Percentiles rank a stretch among this genome's conserved stretches.
These are phyloP conservation scores for Papilio elwesi DNA, from an alignment of 2,888 invertebrate genomes.

Conservation along the genomic window DNA sequence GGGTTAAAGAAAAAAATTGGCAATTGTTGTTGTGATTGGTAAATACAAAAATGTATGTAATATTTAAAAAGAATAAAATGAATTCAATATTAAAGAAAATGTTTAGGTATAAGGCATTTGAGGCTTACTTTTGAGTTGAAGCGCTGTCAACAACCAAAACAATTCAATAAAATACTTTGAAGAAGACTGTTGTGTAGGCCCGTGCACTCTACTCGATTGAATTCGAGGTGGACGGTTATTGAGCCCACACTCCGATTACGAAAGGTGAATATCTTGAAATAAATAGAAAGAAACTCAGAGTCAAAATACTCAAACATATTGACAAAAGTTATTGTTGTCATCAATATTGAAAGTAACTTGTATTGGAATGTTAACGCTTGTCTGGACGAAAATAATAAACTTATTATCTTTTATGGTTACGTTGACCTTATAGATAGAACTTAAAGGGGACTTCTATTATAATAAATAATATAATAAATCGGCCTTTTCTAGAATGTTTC, in stretches of 20 bases:
- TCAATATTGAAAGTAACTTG: conserved; percentile 18
- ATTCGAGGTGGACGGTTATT: conserved; percentile 69
- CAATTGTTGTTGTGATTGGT: neutral
- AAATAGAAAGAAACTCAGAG: conserved; percentile 20
- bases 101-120: conserved; percentile 52
- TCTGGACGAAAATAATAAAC: conserved; percentile 11
- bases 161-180: conserved; percentile 76
- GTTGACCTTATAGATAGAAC: neutral
- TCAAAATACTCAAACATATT: conserved; percentile 24
- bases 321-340: conserved; percentile 11
- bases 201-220: conserved; percentile 79
- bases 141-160: conserved; percentile 72
- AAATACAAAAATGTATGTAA: conserved; percentile 31
- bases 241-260: conserved; percentile 55
- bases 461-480: no score
- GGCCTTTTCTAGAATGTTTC: no score
- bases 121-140: conserved; percentile 56
- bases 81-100: conserved; percentile 46
- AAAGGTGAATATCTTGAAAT: conserved; percentile 39
- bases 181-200: conserved; percentile 59
- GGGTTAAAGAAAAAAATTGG: no score
- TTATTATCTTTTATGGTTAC: conserved; percentile 9
- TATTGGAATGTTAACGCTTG: conserved; percentile 7
- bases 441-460: neutral
- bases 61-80: conserved; percentile 46